Evolutionary conservation across 2,797 vertebrate species (phyloP).

Genomic region (Lutjanus campechanus): DNA sequence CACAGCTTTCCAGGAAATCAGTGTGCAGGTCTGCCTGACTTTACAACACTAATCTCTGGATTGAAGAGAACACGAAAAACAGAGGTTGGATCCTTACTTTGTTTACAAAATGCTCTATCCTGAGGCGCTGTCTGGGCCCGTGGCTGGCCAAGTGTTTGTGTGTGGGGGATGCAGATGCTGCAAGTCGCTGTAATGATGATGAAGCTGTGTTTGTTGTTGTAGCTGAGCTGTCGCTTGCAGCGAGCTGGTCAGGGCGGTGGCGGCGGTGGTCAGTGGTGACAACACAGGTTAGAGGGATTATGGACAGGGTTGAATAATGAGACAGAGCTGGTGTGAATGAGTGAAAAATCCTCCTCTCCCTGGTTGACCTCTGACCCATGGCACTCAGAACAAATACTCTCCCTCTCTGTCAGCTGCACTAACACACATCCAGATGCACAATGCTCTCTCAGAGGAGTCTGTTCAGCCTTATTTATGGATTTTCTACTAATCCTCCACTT

Average conservation of each 20-base stretch:
- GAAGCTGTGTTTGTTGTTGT: conserved; percentile 81
- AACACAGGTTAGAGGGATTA: conserved; percentile 73
- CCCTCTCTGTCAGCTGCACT: conserved; percentile 75
- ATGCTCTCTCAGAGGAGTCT: conserved; percentile 47
- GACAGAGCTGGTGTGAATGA: conserved; percentile 66
- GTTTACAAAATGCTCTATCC: conserved; percentile 58
- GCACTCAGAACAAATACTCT: conserved; percentile 74
- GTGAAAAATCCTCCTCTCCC: conserved; percentile 74
- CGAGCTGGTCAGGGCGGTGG: conserved; percentile 23
- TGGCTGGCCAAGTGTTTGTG: conserved; percentile 52
- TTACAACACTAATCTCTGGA: conserved; percentile 43
- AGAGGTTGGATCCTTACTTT: conserved; percentile 44
- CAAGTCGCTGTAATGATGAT: conserved; percentile 72
- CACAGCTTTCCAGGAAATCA: conserved; percentile 25
- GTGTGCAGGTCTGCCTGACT: conserved; percentile 13
- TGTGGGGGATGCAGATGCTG: conserved; percentile 67
- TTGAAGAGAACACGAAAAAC: conserved; percentile 55
- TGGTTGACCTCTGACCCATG: conserved; percentile 73
- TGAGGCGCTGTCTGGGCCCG: conserved; percentile 34
- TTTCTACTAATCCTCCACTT: conserved; percentile 41
- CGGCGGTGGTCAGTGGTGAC: conserved; percentile 64
- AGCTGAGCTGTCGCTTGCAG: conserved; percentile 67
- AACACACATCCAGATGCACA: conserved; percentile 69
- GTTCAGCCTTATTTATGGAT: conserved; percentile 58
- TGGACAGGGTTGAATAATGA: conserved; percentile 75